Evolutionary conservation across 2,888 invertebrate genomes (phyloP).

Genomic region (Drosophila gaucha): DNA sequence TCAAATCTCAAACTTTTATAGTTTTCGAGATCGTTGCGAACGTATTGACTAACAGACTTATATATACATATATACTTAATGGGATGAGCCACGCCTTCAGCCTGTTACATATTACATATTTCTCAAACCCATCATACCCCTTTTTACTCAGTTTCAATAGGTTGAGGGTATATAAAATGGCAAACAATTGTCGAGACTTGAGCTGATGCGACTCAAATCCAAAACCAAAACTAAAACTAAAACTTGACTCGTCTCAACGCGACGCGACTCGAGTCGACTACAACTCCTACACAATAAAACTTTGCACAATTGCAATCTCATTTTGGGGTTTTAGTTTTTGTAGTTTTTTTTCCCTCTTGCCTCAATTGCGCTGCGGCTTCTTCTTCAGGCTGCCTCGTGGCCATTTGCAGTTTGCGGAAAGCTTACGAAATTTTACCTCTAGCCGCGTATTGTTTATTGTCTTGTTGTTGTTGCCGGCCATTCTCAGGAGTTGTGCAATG

Average conservation of each 20-base stretch:
- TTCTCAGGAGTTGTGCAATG: slow-evolving; percentile 65
- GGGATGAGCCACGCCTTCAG: no score
- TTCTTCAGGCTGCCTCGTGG: slow-evolving; percentile 57
- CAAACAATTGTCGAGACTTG: slow-evolving; percentile 41
- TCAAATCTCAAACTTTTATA: no score
- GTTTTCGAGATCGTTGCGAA: no score
- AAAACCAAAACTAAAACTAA: slow-evolving; percentile 5
- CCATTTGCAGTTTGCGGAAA: slow-evolving; percentile 51
- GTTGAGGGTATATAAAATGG: slow-evolving; percentile 21
- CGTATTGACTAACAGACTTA: no score
- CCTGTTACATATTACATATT: neutral
- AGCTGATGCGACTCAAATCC: slow-evolving; percentile 9
- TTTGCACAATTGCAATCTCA: slow-evolving; percentile 52
- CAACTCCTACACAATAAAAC: slow-evolving; percentile 47
- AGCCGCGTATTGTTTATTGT: slow-evolving; percentile 51
- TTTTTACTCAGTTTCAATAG: neutral
- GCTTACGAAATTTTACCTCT: slow-evolving; percentile 52
- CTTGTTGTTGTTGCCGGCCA: slow-evolving; percentile 18
- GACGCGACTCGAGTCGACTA: slow-evolving; percentile 11
- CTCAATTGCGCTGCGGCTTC: slow-evolving; percentile 49
- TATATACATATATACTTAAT: no score
- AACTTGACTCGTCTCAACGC: neutral
- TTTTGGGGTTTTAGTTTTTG: slow-evolving; percentile 19
- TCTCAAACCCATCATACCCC: neutral
- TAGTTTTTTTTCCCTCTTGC: slow-evolving; percentile 7